phyloP scores from a whole-genome alignment of 2,888 invertebrate species.

The Argyresthia goedartella region DNA sequence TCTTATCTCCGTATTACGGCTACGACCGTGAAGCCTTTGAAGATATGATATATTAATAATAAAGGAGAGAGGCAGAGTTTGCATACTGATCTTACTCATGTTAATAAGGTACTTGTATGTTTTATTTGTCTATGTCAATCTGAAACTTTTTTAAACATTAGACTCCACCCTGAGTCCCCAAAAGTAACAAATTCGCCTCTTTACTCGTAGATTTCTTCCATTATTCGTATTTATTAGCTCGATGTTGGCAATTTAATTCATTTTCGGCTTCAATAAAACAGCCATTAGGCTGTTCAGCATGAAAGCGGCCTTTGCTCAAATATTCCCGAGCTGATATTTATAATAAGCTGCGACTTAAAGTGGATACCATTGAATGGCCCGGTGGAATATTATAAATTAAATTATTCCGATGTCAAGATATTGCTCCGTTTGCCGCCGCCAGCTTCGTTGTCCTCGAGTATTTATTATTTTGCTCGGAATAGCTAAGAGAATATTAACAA shows the following conservation, averaged over 20 bases:
- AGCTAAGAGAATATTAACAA: too few relatives aligned
- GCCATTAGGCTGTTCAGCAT: background rate
- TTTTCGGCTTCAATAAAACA: too few relatives aligned
- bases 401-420: conserved; percentile 13
- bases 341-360: background rate
- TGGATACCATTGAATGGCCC: conserved; percentile 1
- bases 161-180: too few relatives aligned
- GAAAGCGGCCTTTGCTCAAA: background rate
- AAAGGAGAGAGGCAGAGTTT: too few relatives aligned
- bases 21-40: too few relatives aligned
- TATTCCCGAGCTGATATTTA: conserved; percentile 1
- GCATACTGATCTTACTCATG: too few relatives aligned
- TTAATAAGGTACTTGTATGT: too few relatives aligned
- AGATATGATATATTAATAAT: too few relatives aligned
- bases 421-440: conserved; percentile 5
- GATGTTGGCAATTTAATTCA: background rate
- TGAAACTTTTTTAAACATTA: too few relatives aligned
- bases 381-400: conserved; percentile 14
- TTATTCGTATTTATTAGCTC: background rate
- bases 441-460: conserved; percentile 5
- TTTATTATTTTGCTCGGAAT: background rate
- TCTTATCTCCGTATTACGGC: too few relatives aligned
- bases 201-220: background rate
- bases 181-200: too few relatives aligned
- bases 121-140: too few relatives aligned